A percentile compares a stretch with the other conserved stretches of the same genome.
phyloP scores from a whole-genome alignment of 1,140 invertebrate species.

The Brachionus manjavacas region DNA sequence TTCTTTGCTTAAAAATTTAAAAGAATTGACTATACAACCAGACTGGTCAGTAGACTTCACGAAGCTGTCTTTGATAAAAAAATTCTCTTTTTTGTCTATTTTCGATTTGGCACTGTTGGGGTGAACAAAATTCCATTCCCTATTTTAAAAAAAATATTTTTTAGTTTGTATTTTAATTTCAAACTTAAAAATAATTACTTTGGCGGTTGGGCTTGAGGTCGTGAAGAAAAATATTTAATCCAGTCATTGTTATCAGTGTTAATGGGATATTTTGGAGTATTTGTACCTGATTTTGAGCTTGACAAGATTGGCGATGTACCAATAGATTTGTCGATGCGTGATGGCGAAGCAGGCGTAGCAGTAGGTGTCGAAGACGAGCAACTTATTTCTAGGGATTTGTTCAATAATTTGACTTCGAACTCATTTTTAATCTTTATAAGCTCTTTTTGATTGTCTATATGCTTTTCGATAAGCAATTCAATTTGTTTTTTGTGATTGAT shows the following conservation, averaged over 20 bases:
- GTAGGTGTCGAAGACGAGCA: neutral
- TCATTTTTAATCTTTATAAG: constrained; percentile 39
- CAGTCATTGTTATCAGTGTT: constrained; percentile 23
- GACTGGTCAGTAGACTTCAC: neutral
- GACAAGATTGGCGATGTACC: constrained; percentile 1
- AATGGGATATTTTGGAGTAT: neutral
- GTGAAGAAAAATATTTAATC: constrained; percentile 39
- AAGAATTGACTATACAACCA: constrained; percentile 20
- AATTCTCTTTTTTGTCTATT: neutral
- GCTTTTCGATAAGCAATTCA: constrained; percentile 36
- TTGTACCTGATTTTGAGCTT: constrained; percentile 24
- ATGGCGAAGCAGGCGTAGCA: neutral
- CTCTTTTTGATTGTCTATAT: constrained; percentile 37
- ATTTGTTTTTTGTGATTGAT: constrained; percentile 36
- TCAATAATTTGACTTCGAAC: constrained; percentile 25
- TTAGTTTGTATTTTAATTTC: no score
- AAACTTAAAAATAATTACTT: constrained; percentile 9
- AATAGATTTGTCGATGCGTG: constrained; percentile 8
- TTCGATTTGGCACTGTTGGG: constrained; percentile 26
- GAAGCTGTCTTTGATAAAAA: neutral
- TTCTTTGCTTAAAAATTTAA: constrained; percentile 2
- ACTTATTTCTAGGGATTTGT: constrained; percentile 29
- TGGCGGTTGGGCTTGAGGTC: constrained; percentile 34
- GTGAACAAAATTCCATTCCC: constrained; percentile 42
- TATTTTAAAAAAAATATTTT: neutral